Base-by-base conservation (phyloP, 1,140 invertebrate genomes). In the Holotrichia oblita region DNA sequence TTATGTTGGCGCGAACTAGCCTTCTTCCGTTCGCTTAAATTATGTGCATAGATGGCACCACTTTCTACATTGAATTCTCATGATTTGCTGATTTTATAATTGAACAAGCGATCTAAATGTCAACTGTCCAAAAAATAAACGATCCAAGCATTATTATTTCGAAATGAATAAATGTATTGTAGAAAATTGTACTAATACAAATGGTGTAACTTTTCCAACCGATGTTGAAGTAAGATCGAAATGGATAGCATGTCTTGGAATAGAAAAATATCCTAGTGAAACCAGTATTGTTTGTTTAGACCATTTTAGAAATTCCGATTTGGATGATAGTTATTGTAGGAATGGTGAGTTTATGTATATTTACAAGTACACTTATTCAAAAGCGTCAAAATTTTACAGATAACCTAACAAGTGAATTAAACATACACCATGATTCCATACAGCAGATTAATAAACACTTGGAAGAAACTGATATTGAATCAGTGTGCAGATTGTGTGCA, bases 271-370 rank as follows among this genome's bases (percentile, higher is more conserved):
- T n/a, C 81, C 81, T 42, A 22, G 77, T 14, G 24, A 59, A 1
- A 80, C 48, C 6, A 82, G 82, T 78, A 83, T 85, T 77, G 78
- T 85, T 24, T 85, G 84, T 82, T 81, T 84, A 42, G 79, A 84
- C 64, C 84, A 85, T 80, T 85, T 85, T 80, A 78, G 79, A 17
- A 79, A 80, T 34, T 34, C 76, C 59, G 79, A 81, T 79, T 69
- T 77, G 42, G 73, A 77, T 8, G 42, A 79, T 41, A 22, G 10
- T 41, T 8, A 14, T 34, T 34, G 27, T 34, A 34, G 27, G 27
- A 34, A 34, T 40, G 17, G 6, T 7, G 73, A 41, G 22, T 9
- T 27, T 74, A 17, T 41, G 40, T 41, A 9, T 42, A 10, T 41
- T 40, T 74, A 12, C 27, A 4, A 74, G 34, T 6, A 74, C n/a